These are phyloP conservation scores for Andrena praecox DNA, from an alignment of 2,888 invertebrate genomes.

Conservation along the genomic window DNA sequence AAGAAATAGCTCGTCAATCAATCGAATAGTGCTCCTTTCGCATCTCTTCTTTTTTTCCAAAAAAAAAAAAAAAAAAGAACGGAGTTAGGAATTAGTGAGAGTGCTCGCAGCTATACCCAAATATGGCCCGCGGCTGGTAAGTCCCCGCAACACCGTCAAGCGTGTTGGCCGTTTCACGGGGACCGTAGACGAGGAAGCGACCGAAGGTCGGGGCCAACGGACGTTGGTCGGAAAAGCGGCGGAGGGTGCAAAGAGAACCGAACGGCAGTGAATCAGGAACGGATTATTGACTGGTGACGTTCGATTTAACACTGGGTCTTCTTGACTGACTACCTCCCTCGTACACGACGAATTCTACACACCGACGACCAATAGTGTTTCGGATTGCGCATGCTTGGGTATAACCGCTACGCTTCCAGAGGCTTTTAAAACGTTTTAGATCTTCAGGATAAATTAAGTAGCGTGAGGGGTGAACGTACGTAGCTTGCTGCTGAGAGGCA, in stretches of 20 bases:
- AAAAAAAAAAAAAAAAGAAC: slow-evolving; percentile 65
- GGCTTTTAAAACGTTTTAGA: slow-evolving; percentile 76
- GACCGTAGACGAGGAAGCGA: slow-evolving; percentile 12
- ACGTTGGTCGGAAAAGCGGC: slow-evolving; percentile 8
- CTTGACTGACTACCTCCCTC: slow-evolving; percentile 1
- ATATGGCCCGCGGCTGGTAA: slow-evolving; percentile 58
- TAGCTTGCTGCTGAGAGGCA: slow-evolving; percentile 96
- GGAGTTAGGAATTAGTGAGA: slow-evolving; percentile 79
- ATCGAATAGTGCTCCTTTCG: slow-evolving; percentile 73
- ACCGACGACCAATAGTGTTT: slow-evolving; percentile 37
- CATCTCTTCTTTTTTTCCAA: slow-evolving; percentile 61
- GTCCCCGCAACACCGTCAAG: slow-evolving; percentile 9
- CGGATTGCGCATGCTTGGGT: slow-evolving; percentile 75
- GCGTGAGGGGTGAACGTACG: slow-evolving; percentile 90
- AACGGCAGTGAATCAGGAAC: background rate
- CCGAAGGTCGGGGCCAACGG: slow-evolving; percentile 18
- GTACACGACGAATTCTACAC: slow-evolving; percentile 13
- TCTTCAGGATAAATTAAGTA: slow-evolving; percentile 82
- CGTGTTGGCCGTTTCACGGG: background rate
- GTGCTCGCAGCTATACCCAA: slow-evolving; percentile 84
- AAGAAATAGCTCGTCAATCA: slow-evolving; percentile 78
- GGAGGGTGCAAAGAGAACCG: background rate
- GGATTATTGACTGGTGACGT: background rate
- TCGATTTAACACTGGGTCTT: slow-evolving; percentile 14
- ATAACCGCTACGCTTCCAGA: slow-evolving; percentile 79